Evolutionary conservation across 2,888 invertebrate species (phyloP).

Genomic region (Agonopterix subpropinquella): DNA sequence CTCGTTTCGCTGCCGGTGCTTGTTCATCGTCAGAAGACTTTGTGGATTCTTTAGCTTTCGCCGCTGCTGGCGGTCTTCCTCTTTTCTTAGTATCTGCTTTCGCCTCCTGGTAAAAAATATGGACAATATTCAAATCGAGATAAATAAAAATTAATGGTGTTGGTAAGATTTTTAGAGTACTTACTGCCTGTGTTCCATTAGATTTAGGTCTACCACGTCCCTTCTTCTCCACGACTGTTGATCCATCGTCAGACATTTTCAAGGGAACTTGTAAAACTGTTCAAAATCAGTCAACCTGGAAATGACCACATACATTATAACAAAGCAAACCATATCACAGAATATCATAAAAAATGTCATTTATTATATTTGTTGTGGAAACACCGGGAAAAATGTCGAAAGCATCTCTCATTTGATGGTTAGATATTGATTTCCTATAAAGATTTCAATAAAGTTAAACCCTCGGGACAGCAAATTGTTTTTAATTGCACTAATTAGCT

Average conservation of each 20-base stretch:
- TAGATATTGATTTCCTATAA: neutral
- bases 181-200: slow-evolving; percentile 66
- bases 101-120: slow-evolving; percentile 43
- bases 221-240: slow-evolving; percentile 70
- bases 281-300: too few species aligned
- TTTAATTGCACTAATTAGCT: neutral
- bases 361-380: neutral
- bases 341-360: too few species aligned
- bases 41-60: slow-evolving; percentile 68
- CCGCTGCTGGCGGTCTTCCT: slow-evolving; percentile 56
- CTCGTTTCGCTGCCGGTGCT: slow-evolving; percentile 71
- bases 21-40: slow-evolving; percentile 72
- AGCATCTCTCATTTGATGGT: neutral
- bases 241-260: slow-evolving; percentile 71
- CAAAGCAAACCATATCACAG: too few species aligned
- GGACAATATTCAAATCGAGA: slow-evolving; percentile 2
- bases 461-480: neutral
- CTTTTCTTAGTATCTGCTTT: slow-evolving; percentile 68
- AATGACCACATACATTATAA: too few species aligned
- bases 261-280: slow-evolving; percentile 14
- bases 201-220: slow-evolving; percentile 70
- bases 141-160: neutral
- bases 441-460: neutral
- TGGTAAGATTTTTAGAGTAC: slow-evolving; percentile 13
- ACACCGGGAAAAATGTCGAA: neutral